A percentile compares a stretch with the other conserved stretches of the same genome.
Conservation (phyloP, 2,888 invertebrate genomes). For the Leptopilina drosophilae region DNA sequence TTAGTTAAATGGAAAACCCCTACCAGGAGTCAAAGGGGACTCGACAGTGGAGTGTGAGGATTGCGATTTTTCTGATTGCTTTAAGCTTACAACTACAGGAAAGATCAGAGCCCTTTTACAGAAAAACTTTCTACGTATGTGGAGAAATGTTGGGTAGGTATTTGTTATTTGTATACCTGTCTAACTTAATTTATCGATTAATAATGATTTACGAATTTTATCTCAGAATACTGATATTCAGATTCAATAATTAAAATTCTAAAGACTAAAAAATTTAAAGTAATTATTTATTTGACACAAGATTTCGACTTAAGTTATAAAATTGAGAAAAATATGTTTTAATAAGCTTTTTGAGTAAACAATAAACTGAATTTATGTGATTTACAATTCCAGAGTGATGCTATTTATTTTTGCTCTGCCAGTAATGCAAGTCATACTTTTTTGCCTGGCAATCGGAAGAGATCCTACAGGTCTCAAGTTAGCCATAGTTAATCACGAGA, state of each 20-base stretch:
- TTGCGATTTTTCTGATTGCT: slow-evolving; percentile 80
- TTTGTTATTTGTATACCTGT: slow-evolving; percentile 9
- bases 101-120: slow-evolving; percentile 90
- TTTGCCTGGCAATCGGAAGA: slow-evolving; percentile 93
- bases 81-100: slow-evolving; percentile 86
- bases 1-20: slow-evolving; percentile 73
- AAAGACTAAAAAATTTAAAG: too few species aligned
- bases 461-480: slow-evolving; percentile 90
- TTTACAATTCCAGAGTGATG: slow-evolving; percentile 82
- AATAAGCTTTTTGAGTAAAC: too few species aligned
- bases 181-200: slow-evolving; percentile 6
- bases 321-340: too few species aligned
- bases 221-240: neutral
- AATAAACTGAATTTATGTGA: neutral
- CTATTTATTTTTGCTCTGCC: slow-evolving; percentile 95
- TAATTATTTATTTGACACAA: too few species aligned
- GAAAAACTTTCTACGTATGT: slow-evolving; percentile 94
- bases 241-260: neutral
- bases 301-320: too few species aligned
- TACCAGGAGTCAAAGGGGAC: slow-evolving; percentile 73
- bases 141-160: slow-evolving; percentile 89
- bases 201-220: slow-evolving; percentile 11
- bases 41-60: slow-evolving; percentile 80
- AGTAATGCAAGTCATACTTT: slow-evolving; percentile 95
- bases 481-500: slow-evolving; percentile 87